Evolutionary conservation across 2,113 vertebrate species (phyloP).

Genomic region (Syrmaticus mikado): DNA sequence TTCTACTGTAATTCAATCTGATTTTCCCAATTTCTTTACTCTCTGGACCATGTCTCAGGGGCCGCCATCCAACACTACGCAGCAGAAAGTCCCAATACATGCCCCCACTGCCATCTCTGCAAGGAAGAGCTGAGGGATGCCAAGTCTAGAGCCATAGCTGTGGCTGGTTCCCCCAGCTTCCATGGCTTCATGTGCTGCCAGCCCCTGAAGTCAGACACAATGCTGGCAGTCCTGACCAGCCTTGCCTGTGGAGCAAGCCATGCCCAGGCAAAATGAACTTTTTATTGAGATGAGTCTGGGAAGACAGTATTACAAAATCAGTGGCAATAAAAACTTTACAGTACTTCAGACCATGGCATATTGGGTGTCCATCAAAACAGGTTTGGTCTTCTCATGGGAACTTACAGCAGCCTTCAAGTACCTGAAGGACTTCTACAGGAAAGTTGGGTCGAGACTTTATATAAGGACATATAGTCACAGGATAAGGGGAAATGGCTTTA

Average conservation of each 20-base stretch:
- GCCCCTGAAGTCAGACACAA: neutral
- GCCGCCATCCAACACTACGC: accelerated
- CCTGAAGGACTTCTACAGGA: too few relatives aligned
- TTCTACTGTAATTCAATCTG: neutral
- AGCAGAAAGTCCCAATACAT: neutral
- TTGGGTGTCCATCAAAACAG: neutral
- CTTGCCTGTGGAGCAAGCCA: accelerated
- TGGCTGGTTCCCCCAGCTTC: neutral
- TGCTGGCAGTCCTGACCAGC: neutral
- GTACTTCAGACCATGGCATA: neutral
- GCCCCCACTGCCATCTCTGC: neutral
- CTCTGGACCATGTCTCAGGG: neutral
- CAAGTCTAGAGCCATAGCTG: neutral
- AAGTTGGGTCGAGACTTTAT: too few relatives aligned
- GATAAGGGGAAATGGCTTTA: too few relatives aligned
- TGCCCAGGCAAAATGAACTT: neutral
- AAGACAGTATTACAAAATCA: neutral
- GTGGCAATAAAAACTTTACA: neutral
- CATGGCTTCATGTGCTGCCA: accelerated
- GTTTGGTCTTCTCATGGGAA: neutral
- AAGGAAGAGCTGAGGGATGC: neutral
- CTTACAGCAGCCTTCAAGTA: too few relatives aligned
- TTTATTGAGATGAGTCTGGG: neutral
- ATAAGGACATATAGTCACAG: too few relatives aligned
- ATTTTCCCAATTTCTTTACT: neutral